Evolutionary conservation across 37 sponge, comb jelly and placozoan species (phyloP), one percentile per base, ranked within the genome.

Genomic region (Tethya wilhelma): DNA sequence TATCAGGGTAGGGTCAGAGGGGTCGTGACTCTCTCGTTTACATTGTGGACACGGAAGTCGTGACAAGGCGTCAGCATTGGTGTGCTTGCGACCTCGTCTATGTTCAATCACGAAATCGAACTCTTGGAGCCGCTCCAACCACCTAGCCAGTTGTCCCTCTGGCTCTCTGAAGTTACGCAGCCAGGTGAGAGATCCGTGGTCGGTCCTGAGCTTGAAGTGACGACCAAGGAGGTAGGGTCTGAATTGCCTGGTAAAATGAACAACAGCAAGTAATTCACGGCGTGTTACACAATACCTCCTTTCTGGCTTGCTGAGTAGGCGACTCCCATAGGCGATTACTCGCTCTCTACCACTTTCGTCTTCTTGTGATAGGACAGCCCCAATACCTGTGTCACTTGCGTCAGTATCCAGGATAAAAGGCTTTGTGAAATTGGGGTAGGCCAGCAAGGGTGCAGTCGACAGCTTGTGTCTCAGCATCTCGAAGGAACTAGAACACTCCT

Each of bases 371-470:
- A 80, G 38, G 20, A 80, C 82, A 38, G 75, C 84, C 53, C 84
- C 84, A 7, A 83, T 46, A 1, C 84, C 67, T 11, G 7, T 22
- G 42, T 74, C 33, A 63, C 77, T 77, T 40, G 85, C 85, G 57
- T 84, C 85, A 1, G 85, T 76, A 41, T 84, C 85, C 28, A 84
- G 44, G 22, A 84, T 34, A 63, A 84, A 84, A 20, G 57, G 58
- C 25, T 57, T 37, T 28, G 43, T 0, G n/a, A 44, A 57, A n/a
- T 67, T 60, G 2, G 77, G 85, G 32, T 70, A 84, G 11, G 58
- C 68, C 33, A 84, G 40, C 1, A 69, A 59, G 6, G 85, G 60
- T n/a, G 77, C 36, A 7, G 57, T 33, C 23, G 57, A 7, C 2
- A 75, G 58, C 62, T 38, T 42, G 1, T 40, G 28, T 38, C 49